phyloP scores from a whole-genome alignment of 2,113 vertebrate species.

The Trochalopteron elliotii region DNA sequence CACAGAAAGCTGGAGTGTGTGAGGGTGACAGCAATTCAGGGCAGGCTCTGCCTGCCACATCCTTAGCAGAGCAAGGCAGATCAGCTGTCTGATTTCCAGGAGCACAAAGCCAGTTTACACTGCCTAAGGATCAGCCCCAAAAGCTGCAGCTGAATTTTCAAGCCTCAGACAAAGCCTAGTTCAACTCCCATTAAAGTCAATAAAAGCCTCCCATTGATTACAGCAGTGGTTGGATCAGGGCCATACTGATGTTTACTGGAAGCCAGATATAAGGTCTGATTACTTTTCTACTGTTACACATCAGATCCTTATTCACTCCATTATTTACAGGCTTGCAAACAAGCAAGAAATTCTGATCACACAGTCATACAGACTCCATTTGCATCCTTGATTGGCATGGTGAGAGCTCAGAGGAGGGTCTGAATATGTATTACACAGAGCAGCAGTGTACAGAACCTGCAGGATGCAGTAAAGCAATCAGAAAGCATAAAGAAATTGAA shows the following conservation, averaged over 20 bases:
- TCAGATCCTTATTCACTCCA: constrained; percentile 48
- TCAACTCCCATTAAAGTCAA: constrained; percentile 12
- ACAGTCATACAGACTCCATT: constrained; percentile 64
- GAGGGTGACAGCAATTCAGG: background rate
- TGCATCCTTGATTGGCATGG: constrained; percentile 71
- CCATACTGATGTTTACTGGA: constrained; percentile 5
- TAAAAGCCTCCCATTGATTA: constrained; percentile 16
- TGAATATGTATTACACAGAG: constrained; percentile 64
- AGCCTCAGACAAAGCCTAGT: constrained; percentile 5
- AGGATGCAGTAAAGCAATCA: constrained; percentile 66
- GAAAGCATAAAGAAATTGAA: constrained; percentile 65
- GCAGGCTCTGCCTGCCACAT: background rate
- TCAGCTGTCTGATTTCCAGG: background rate
- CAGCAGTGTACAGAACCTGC: constrained; percentile 48
- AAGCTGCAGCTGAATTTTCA: constrained; percentile 25
- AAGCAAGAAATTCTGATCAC: constrained; percentile 70
- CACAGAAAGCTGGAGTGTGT: background rate
- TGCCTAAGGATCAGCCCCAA: background rate
- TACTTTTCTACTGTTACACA: constrained; percentile 55
- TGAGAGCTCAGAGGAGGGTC: constrained; percentile 29
- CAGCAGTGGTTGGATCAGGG: background rate
- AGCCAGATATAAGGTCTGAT: constrained; percentile 55
- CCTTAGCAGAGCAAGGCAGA: background rate
- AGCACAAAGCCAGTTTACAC: background rate
- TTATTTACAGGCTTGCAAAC: constrained; percentile 59